Percentiles rank a stretch among this genome's conserved stretches.
Conservation (phyloP, 2,888 invertebrate genomes). For the Stenurella melanura region DNA sequence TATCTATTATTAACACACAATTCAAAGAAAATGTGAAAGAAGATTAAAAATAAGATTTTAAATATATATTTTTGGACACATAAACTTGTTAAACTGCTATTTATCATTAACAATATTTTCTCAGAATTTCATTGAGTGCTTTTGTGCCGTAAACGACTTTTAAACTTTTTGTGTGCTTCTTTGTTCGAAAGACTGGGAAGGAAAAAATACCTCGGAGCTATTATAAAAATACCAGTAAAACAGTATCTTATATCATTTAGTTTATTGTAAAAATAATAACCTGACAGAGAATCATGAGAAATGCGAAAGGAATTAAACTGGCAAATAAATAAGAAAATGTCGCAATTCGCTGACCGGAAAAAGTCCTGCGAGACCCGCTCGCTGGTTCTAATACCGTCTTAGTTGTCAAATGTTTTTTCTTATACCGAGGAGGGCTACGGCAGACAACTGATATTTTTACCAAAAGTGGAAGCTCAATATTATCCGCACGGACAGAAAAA, state of each 20-base stretch:
- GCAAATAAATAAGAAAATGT: constrained; percentile 68
- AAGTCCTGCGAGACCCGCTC: constrained; percentile 57
- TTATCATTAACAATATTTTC: no score
- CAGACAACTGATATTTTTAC: constrained; percentile 13
- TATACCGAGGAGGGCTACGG: neutral
- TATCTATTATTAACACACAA: no score
- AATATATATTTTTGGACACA: no score
- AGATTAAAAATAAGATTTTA: no score
- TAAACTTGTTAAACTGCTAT: no score
- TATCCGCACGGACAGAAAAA: neutral
- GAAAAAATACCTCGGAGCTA: neutral
- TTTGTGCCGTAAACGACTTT: no score
- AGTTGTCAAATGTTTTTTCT: constrained; percentile 43
- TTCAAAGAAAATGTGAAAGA: no score
- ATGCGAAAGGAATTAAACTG: constrained; percentile 69
- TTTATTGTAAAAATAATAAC: constrained; percentile 51
- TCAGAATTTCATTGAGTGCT: no score
- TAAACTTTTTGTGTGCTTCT: no score
- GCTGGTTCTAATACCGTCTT: constrained; percentile 42
- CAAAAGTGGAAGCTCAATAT: neutral
- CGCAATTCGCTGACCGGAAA: constrained; percentile 65
- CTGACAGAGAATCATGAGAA: constrained; percentile 55
- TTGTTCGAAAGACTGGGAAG: neutral
- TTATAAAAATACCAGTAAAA: neutral
- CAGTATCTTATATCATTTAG: constrained; percentile 11